These are phyloP conservation scores for Myotis daubentonii DNA, from an alignment of 2,797 vertebrate genomes.

Conservation along the genomic window DNA sequence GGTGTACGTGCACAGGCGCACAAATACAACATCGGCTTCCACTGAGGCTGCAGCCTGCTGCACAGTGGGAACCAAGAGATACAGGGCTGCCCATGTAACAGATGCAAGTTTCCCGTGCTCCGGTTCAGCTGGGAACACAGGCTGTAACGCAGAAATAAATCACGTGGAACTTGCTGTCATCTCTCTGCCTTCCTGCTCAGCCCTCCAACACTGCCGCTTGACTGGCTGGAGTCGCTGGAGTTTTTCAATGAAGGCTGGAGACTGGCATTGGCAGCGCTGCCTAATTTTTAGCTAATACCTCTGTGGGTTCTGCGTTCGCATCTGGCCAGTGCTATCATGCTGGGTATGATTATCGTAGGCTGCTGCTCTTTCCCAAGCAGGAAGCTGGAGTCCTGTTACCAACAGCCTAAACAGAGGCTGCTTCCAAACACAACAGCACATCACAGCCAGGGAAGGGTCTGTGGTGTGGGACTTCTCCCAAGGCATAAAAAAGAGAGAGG, in stretches of 20 bases:
- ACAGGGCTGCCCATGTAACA: constrained; percentile 86
- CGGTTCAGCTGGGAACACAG: constrained; percentile 86
- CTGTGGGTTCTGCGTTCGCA: constrained; percentile 87
- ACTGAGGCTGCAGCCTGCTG: constrained; percentile 62
- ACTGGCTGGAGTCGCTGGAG: constrained; percentile 83
- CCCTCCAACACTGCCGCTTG: constrained; percentile 81
- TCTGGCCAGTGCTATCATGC: constrained; percentile 87
- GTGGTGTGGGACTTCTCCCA: constrained; percentile 86
- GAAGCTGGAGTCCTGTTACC: constrained; percentile 80
- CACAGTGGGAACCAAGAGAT: constrained; percentile 77
- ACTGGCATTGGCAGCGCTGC: constrained; percentile 83
- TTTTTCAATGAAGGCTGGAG: constrained; percentile 88
- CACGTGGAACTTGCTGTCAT: constrained; percentile 90
- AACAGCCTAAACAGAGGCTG: constrained; percentile 79
- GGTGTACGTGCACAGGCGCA: background rate
- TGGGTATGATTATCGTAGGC: constrained; percentile 87
- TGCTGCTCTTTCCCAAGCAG: constrained; percentile 86
- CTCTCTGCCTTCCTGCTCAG: constrained; percentile 84
- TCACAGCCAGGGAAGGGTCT: constrained; percentile 86
- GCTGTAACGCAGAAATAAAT: constrained; percentile 90
- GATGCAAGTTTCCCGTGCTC: constrained; percentile 92
- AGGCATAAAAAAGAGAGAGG: constrained; percentile 82
- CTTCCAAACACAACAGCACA: constrained; percentile 87
- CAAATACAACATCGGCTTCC: background rate
- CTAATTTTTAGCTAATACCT: constrained; percentile 91